Evolutionary conservation across 2,113 vertebrate genomes (phyloP), one percentile per base, ranked within the genome.

Genomic region (Tricholaema leucomelas): DNA sequence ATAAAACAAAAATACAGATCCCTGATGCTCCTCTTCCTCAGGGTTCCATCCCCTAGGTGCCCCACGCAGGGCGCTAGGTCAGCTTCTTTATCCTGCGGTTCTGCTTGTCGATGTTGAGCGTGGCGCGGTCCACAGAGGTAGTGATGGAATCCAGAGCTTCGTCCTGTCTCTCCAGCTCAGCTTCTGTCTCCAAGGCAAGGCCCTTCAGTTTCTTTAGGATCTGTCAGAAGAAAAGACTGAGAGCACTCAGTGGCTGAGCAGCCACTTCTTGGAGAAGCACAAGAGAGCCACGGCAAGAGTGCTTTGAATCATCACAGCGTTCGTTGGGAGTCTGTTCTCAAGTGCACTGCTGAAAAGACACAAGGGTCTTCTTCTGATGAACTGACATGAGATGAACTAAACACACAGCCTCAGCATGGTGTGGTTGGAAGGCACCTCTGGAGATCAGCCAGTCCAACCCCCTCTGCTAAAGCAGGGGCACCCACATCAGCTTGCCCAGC

Each of bases 141-240:
- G 97, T 85, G 85, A 99, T 96, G 86, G 93, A 97, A 0, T 99
- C 98, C 54, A 99, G 97, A 16, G 96, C 97, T 50, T 99, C 98
- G 0, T 99, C 99, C 95, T 99, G 99, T 6, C 98, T 94, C 58
- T 99, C 98, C 93, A 99, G 97, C 96, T 99, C 99, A 0, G 97
- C 97, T 66, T 99, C 98, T 0, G 98, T 97, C 78, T 99, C 99
- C 96, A 99, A 92, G 27, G 98, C 99, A 5, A 99, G 98, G 63
- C 95, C 97, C 96, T 99, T 99, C 78, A 99, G 97, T 88, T 98
- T 98, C 96, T 96, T 90, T n/a, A 99, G 97, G 95, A 99, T 99
- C 99, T 99, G 95, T n/a, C 4, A 14, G 31, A 58, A 67, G 58
- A 76, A 55, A 71, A 65, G 13, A 9, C 8, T 1, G 10, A 60